These are phyloP conservation scores for Carassius auratus DNA, from an alignment of 2,113 vertebrate species.

Conservation along the genomic window DNA sequence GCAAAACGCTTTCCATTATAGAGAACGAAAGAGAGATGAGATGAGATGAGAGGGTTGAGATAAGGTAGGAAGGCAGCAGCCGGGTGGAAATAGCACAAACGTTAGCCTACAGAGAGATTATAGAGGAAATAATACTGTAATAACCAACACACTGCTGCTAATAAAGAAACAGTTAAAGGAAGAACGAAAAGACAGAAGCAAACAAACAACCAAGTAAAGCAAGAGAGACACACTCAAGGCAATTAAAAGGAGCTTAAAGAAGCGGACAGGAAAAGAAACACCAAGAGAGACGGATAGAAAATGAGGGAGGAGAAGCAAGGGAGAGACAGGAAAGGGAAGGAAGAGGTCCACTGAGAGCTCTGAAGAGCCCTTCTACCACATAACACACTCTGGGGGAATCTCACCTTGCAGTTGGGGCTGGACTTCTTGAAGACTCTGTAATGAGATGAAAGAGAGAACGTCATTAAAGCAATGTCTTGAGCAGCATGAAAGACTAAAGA, in stretches of 20 bases:
- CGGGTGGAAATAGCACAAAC: background rate
- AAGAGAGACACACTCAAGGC: background rate
- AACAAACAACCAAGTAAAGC: background rate
- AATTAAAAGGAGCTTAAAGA: background rate
- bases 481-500: background rate
- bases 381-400: slow-evolving; percentile 22
- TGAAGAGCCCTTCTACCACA: background rate
- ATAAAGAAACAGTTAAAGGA: slow-evolving; percentile 9
- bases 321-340: slow-evolving; percentile 23
- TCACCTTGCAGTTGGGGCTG: slow-evolving; percentile 84
- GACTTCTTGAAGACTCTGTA: slow-evolving; percentile 84
- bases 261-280: background rate
- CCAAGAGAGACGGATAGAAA: slow-evolving; percentile 4
- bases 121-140: slow-evolving; percentile 10
- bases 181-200: background rate
- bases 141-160: background rate
- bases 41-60: slow-evolving; percentile 28
- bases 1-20: slow-evolving; percentile 53
- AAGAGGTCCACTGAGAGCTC: slow-evolving; percentile 36
- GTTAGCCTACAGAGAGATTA: background rate
- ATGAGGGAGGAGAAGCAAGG: background rate
- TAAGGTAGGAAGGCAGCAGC: background rate
- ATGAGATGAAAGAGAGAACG: background rate
- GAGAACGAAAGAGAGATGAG: slow-evolving; percentile 39
- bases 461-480: slow-evolving; percentile 1